These are phyloP conservation scores for Resseliella maxima DNA, from an alignment of 2,888 invertebrate genomes.

Conservation along the genomic window DNA sequence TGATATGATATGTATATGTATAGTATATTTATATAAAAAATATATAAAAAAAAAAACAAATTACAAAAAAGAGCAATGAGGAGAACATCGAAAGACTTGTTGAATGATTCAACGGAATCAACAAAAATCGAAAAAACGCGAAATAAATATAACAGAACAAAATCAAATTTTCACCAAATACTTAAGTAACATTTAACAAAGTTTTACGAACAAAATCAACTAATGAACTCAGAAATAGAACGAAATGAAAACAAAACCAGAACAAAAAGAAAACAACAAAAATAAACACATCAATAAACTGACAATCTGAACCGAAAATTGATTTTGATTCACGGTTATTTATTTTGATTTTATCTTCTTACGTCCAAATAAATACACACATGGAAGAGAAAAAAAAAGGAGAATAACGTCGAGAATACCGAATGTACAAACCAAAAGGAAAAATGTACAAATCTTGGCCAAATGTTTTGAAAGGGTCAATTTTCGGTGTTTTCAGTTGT, in stretches of 20 bases:
- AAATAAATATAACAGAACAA: not conserved
- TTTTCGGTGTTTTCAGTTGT: not conserved
- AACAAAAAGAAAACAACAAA: not conserved
- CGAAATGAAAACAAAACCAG: not conserved
- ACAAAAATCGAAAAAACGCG: not conserved
- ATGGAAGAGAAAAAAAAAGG: too few species aligned
- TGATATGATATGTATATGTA: too few species aligned
- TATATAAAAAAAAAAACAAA: not conserved
- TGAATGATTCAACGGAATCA: conserved; percentile 1
- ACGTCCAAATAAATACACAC: too few species aligned
- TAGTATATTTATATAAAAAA: not conserved
- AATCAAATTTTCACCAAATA: too few species aligned
- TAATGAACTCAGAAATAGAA: not conserved
- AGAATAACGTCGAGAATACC: not conserved
- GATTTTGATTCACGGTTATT: too few species aligned
- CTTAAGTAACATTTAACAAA: conserved; percentile 27
- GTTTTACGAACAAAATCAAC: too few species aligned
- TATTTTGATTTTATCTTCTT: too few species aligned
- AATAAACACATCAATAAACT: not conserved
- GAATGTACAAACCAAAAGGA: not conserved
- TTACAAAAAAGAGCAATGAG: conserved; percentile 14
- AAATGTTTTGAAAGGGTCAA: not conserved
- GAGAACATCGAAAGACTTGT: conserved; percentile 13
- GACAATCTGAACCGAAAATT: not conserved
- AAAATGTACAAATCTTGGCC: not conserved